phyloP scores from a whole-genome alignment of 2,113 vertebrate genomes.

The Kobus ellipsiprymnus region DNA sequence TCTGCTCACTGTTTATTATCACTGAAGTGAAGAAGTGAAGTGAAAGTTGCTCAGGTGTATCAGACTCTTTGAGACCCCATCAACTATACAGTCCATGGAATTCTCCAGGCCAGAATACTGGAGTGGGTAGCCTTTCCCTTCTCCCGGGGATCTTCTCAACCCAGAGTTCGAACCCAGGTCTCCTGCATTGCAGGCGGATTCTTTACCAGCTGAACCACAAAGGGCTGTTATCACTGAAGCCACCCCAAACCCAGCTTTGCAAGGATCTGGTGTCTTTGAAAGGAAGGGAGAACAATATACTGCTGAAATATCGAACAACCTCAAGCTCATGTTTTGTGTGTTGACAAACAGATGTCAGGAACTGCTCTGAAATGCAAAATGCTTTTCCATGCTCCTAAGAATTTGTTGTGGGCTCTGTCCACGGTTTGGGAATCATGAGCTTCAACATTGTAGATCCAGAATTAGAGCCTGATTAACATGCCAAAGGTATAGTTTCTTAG shows the following conservation, averaged over 20 bases:
- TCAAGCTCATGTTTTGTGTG: accelerated
- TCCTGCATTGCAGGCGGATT: neutral
- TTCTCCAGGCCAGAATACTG: neutral
- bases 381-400: neutral
- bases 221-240: neutral
- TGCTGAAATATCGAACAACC: too few species aligned
- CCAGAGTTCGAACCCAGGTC: neutral
- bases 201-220: neutral
- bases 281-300: neutral
- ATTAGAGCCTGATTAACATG: neutral
- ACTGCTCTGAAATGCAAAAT: neutral
- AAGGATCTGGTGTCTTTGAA: neutral
- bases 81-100: neutral
- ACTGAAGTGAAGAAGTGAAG: neutral
- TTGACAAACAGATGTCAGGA: neutral
- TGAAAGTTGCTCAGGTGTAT: neutral
- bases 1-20: neutral
- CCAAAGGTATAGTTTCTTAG: neutral
- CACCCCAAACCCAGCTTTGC: neutral
- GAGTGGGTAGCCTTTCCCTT: neutral
- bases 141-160: neutral
- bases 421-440: neutral
- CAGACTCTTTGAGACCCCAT: neutral
- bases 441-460: neutral
- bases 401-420: neutral